Evolutionary conservation across 2,113 vertebrate species (phyloP), one percentile per base, ranked within the genome.

Genomic region (Bubo bubo): DNA sequence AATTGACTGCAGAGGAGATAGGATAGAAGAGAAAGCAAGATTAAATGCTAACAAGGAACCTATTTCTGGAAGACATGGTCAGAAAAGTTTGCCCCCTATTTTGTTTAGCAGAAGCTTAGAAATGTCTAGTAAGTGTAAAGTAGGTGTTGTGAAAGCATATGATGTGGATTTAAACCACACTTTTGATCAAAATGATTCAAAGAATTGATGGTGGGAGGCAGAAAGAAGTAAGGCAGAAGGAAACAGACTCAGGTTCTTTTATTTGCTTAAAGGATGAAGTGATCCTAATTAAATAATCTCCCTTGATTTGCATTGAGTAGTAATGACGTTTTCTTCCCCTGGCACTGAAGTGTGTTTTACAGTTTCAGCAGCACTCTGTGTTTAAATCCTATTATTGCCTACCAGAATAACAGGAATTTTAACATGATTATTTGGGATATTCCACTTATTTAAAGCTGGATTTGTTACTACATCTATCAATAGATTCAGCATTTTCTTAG

Each of bases 351-450:
- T 56, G 28, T 79, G 41, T 86, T 93, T 83, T 93, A 92, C 59
- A 86, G 50, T 80, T 96, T 90, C 86, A 70, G 55, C 30, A 84
- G 37, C 47, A 55, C 30, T 90, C 62, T 55, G 27, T 58, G 24
- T 71, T 90, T 90, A 90, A 96, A 95, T 93, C 90, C 37, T 80
- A 52, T 88, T 94, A 74, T 88, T 90, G 58, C 45, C 72, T 86
- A 90, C 50, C 55, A 77, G 86, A 86, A 76, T 88, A 96, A 94
- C 71, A 95, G 92, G 55, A 91, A 90, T 23, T 93, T 88, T 92
- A 86, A 88, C 41, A 47, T 0, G 3, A 90, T 93, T 94, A 80
- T 86, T 88, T 88, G 59, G 37, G 41, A 77, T 92, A 41, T 90
- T 93, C 63, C 45, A 74, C 41, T 84, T 94, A 84, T 35, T 86